These are phyloP conservation scores for Idris sp. DNA, from an alignment of 1,140 invertebrate genomes.

Conservation along the genomic window DNA sequence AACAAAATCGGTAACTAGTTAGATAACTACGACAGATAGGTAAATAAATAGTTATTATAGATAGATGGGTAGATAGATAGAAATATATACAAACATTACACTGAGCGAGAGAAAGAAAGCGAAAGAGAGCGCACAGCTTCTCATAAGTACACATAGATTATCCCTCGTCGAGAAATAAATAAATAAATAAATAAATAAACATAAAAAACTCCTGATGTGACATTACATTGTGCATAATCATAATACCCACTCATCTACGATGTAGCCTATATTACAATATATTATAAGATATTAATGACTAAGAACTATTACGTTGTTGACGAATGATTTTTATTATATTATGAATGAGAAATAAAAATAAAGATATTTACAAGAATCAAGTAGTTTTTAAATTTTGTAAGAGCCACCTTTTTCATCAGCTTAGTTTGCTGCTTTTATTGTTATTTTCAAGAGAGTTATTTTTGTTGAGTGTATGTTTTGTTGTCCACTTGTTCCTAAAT, in stretches of 20 bases:
- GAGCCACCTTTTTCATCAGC: too few species aligned
- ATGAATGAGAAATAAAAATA: slow-evolving; percentile 79
- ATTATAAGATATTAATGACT: slow-evolving; percentile 77
- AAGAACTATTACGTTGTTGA: slow-evolving; percentile 80
- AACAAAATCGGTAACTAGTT: slow-evolving; percentile 70
- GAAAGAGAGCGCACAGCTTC: slow-evolving; percentile 61
- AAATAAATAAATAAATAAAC: too few species aligned
- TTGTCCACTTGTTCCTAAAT: too few species aligned
- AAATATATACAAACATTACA: slow-evolving; percentile 66
- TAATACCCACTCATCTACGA: slow-evolving; percentile 68
- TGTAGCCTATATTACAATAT: slow-evolving; percentile 73
- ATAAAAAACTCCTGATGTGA: slow-evolving; percentile 71
- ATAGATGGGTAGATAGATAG: slow-evolving; percentile 63
- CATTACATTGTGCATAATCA: slow-evolving; percentile 79
- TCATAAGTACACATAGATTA: slow-evolving; percentile 69
- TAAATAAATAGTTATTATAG: slow-evolving; percentile 63
- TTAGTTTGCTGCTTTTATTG: too few species aligned
- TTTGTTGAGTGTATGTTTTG: too few species aligned
- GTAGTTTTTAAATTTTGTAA: too few species aligned
- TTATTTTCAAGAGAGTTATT: too few species aligned
- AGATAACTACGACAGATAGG: slow-evolving; percentile 55
- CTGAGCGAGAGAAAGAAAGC: slow-evolving; percentile 50
- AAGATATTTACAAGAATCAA: slow-evolving; percentile 79
- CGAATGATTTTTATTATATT: slow-evolving; percentile 80
- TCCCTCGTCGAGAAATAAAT: slow-evolving; percentile 66